Conservation (phyloP, 2,888 invertebrate genomes). For the Abrostola tripartita region DNA sequence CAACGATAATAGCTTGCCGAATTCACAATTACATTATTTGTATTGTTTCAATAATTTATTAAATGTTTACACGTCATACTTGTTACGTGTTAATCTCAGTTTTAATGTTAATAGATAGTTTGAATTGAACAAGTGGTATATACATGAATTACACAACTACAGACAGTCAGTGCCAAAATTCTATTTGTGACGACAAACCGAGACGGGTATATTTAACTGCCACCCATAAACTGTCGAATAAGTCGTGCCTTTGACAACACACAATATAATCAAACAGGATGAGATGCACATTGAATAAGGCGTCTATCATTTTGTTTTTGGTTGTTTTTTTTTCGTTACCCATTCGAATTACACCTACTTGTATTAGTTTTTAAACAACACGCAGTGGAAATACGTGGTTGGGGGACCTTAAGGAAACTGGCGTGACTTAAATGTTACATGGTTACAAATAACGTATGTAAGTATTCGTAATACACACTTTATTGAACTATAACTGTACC, state of each 20-base stretch:
- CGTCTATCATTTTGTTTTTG: background rate
- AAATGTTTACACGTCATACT: conserved; percentile 56
- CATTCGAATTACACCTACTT: too few relatives aligned
- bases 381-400: too few relatives aligned
- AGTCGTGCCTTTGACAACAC: conserved; percentile 76
- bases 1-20: background rate
- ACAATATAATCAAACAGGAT: conserved; percentile 52
- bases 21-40: conserved; percentile 18
- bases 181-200: conserved; percentile 87
- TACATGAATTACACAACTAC: conserved; percentile 87
- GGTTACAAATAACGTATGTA: too few relatives aligned
- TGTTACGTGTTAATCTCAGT: conserved; percentile 68
- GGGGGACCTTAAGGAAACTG: too few relatives aligned
- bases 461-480: too few relatives aligned
- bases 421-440: too few relatives aligned
- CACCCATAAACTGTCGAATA: conserved; percentile 87
- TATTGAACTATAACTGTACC: too few relatives aligned
- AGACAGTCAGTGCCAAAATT: conserved; percentile 87
- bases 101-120: conserved; percentile 74
- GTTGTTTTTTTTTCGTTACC: background rate
- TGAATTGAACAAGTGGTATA: conserved; percentile 83
- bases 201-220: conserved; percentile 87
- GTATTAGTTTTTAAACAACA: too few relatives aligned
- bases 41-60: conserved; percentile 49
- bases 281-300: conserved; percentile 25